Percentiles rank a stretch among this genome's conserved stretches.
Evolutionary conservation across 2,797 vertebrate genomes (phyloP).

Genomic region (Sciurus vulgaris): DNA sequence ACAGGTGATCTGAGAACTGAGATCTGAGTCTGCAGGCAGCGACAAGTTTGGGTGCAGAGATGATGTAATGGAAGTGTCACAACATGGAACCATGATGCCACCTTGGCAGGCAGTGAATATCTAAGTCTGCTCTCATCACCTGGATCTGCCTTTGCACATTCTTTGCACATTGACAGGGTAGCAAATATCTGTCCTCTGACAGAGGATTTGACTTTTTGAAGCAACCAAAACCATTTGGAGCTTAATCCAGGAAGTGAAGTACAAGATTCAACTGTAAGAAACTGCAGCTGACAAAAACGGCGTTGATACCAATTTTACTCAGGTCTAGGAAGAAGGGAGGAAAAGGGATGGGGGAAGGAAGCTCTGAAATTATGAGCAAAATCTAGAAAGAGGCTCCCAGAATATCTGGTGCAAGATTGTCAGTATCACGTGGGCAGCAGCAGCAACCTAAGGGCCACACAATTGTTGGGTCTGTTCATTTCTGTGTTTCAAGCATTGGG

Average conservation of each 20-base stretch:
- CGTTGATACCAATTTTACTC: background rate
- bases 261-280: background rate
- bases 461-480: too few relatives aligned
- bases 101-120: background rate
- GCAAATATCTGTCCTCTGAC: background rate
- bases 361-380: background rate
- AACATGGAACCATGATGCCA: background rate
- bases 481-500: background rate
- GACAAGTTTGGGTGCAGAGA: too few relatives aligned
- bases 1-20: too few relatives aligned
- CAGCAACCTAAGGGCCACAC: background rate
- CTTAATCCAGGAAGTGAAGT: slow-evolving; percentile 23
- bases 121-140: background rate
- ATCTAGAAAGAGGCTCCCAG: background rate
- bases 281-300: background rate
- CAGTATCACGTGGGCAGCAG: background rate
- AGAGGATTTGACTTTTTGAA: background rate
- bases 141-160: background rate
- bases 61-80: background rate
- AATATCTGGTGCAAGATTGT: background rate
- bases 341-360: background rate
- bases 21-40: background rate
- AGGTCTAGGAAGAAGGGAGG: background rate
- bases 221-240: background rate
- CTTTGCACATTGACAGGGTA: background rate